phyloP scores from a whole-genome alignment of 2,888 invertebrate genomes.

The Drosophila flavopinicola region DNA sequence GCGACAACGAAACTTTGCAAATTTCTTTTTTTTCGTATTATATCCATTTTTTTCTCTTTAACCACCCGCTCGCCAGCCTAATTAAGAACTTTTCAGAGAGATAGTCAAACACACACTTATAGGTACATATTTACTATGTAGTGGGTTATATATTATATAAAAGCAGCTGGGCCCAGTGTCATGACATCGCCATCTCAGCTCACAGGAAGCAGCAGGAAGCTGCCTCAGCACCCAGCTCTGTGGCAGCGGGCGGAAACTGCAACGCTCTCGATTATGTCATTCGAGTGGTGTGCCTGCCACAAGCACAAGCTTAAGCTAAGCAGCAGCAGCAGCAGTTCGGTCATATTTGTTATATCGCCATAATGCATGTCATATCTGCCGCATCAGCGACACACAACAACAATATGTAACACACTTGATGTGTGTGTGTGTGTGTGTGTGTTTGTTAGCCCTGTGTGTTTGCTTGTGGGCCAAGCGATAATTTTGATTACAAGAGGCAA shows the following conservation, averaged over 20 bases:
- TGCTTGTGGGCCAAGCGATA: slow-evolving; percentile 29
- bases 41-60: slow-evolving; percentile 3
- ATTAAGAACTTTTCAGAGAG: slow-evolving; percentile 61
- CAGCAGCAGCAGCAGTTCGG: background rate
- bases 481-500: slow-evolving; percentile 20
- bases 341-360: slow-evolving; percentile 61
- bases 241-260: slow-evolving; percentile 63
- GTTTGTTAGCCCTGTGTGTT: slow-evolving; percentile 17
- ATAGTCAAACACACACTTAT: slow-evolving; percentile 7
- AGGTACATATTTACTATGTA: background rate
- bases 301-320: background rate
- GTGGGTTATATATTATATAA: slow-evolving; percentile 24
- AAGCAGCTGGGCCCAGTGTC: slow-evolving; percentile 40
- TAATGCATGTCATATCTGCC: slow-evolving; percentile 75
- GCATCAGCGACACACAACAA: slow-evolving; percentile 45
- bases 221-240: slow-evolving; percentile 25
- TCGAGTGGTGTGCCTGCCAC: slow-evolving; percentile 39
- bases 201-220: slow-evolving; percentile 49
- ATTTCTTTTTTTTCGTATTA: background rate
- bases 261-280: slow-evolving; percentile 75
- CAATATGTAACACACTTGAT: slow-evolving; percentile 21
- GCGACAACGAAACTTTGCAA: slow-evolving; percentile 46
- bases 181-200: slow-evolving; percentile 53
- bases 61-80: slow-evolving; percentile 41
- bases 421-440: slow-evolving; percentile 28